These are phyloP conservation scores for Mugil cephalus DNA, from an alignment of 2,113 vertebrate species.

Conservation along the genomic window DNA sequence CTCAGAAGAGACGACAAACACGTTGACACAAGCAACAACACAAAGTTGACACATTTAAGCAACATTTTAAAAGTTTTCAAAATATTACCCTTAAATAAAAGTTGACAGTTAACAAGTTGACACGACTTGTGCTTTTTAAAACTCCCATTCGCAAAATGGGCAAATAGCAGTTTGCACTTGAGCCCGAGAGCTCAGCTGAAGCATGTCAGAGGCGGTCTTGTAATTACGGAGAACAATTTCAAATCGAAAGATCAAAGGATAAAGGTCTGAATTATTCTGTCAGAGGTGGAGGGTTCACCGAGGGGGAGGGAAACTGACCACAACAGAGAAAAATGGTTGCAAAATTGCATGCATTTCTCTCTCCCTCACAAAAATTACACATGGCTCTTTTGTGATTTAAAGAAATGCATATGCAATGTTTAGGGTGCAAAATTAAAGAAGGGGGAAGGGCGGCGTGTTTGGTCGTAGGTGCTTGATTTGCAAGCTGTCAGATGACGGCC, in stretches of 20 bases:
- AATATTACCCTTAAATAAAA: no score
- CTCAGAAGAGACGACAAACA: no score
- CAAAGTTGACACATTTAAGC: no score
- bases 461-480: slow-evolving; percentile 68
- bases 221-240: slow-evolving; percentile 80
- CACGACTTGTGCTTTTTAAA: neutral
- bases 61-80: no score
- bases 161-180: slow-evolving; percentile 47
- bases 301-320: slow-evolving; percentile 40
- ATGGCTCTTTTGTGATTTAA: slow-evolving; percentile 22
- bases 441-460: slow-evolving; percentile 18
- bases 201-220: slow-evolving; percentile 79
- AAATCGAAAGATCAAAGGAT: slow-evolving; percentile 80
- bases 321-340: slow-evolving; percentile 25
- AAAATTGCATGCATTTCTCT: slow-evolving; percentile 1
- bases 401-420: slow-evolving; percentile 41
- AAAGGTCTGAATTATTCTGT: slow-evolving; percentile 79
- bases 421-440: slow-evolving; percentile 10
- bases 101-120: no score
- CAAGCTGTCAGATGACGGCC: slow-evolving; percentile 79
- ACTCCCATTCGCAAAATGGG: slow-evolving; percentile 17
- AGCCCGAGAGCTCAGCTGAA: slow-evolving; percentile 69
- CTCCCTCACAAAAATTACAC: slow-evolving; percentile 1
- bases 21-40: no score
- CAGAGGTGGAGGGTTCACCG: slow-evolving; percentile 60